A percentile compares a stretch with the other conserved stretches of the same genome.
phyloP scores from a whole-genome alignment of 2,888 invertebrate genomes.

The Diabrotica balteata region DNA sequence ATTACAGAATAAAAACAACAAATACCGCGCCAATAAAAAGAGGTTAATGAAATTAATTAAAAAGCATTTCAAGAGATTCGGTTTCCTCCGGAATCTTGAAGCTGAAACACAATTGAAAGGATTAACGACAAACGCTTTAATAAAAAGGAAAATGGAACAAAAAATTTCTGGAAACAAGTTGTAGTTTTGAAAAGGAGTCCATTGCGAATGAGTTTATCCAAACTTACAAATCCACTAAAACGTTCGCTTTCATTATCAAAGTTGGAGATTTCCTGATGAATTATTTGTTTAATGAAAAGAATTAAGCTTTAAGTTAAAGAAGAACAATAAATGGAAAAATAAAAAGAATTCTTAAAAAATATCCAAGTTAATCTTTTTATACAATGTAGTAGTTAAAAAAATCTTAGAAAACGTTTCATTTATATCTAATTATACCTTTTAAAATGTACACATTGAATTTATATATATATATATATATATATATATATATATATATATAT shows the following conservation, averaged over 20 bases:
- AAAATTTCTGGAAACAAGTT: conserved; percentile 5
- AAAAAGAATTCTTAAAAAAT: too few relatives aligned
- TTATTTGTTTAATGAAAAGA: conserved; percentile 9
- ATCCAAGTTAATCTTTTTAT: too few relatives aligned
- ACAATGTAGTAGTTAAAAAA: too few relatives aligned
- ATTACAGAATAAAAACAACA: background rate
- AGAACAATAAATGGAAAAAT: background rate
- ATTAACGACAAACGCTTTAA: conserved; percentile 20
- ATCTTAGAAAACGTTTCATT: too few relatives aligned
- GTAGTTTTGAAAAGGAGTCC: conserved; percentile 18
- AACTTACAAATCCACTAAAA: conserved; percentile 21
- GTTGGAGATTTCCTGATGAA: conserved; percentile 7
- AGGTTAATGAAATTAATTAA: conserved; percentile 24
- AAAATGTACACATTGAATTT: too few relatives aligned
- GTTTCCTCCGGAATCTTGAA: conserved; percentile 5
- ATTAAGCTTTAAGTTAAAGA: background rate
- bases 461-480: too few relatives aligned
- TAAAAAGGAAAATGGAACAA: conserved; percentile 8
- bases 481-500: too few relatives aligned
- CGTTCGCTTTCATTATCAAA: conserved; percentile 11
- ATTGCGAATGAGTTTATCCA: conserved; percentile 15
- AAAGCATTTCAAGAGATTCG: conserved; percentile 2
- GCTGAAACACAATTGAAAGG: conserved; percentile 19
- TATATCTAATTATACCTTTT: too few relatives aligned
- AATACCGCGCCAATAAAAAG: conserved; percentile 7